Evolutionary conservation across 2,888 invertebrate genomes (phyloP), one percentile per base, ranked within the genome.

Genomic region (Megamerina dolium): DNA sequence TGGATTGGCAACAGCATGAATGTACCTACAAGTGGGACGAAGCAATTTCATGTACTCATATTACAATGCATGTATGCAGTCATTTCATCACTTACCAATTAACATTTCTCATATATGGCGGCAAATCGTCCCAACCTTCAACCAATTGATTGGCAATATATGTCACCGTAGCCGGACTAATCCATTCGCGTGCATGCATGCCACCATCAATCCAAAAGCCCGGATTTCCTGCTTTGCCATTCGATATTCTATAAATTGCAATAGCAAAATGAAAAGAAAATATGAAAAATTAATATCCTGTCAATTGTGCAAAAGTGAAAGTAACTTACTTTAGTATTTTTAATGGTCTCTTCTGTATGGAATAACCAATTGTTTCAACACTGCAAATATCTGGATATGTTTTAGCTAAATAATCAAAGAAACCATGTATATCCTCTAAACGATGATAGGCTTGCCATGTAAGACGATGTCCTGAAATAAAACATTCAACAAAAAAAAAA

Each of bases 131-230:
- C 66, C 80, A 84, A 54, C 80, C 82, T 54, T 82, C 80, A 3
- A 81, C 79, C 37, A 89, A 68, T 46, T 80, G 75, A 60, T 87
- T 79, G 14, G 87, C 81, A 29, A 88, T 74, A 64, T 80, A 89
- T 0, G 87, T 84, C 3, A 85, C 86, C 0, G 83, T 78, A 0
- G 89, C 85, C 0, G 85, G 82, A 32, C 85, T 83, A 57, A 90
- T 87, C 89, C 89, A 95, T 74, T 95, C 95, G 17, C 94, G 77
- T 0, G 90, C 87, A 58, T 92, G 91, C 53, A 90, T 89, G 16
- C 87, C 83, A 0, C 81, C 84, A 58, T 85, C 85, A 31, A 85
- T 69, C 85, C 86, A 87, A 10, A 87, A 74, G 1, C 81, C 82
- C 1, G 74, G 72, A 49, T 81, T 83, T 5, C 68, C 68, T 0